Evolutionary conservation across 2,797 vertebrate genomes (phyloP).

Genomic region (Neomorphus geoffroyi): DNA sequence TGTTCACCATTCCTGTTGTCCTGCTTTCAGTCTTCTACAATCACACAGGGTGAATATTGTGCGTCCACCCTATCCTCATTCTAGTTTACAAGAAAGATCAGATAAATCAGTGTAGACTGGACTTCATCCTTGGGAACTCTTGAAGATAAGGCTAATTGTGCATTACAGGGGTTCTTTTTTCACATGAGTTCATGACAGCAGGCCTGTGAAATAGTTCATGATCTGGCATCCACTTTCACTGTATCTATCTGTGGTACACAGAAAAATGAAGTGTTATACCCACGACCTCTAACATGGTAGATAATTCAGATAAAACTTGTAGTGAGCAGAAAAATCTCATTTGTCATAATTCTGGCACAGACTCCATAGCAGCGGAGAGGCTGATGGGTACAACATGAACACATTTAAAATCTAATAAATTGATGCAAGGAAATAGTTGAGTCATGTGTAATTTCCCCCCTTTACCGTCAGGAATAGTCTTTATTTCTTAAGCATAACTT

Average conservation of each 20-base stretch:
- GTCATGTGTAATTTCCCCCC: background rate
- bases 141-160: slow-evolving; percentile 56
- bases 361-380: slow-evolving; percentile 14
- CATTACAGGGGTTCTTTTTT: background rate
- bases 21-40: background rate
- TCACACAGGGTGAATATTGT: background rate
- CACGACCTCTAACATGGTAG: slow-evolving; percentile 63
- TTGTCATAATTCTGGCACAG: slow-evolving; percentile 59
- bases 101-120: slow-evolving; percentile 35
- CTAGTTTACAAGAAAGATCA: slow-evolving; percentile 17
- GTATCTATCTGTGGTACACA: slow-evolving; percentile 17
- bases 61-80: background rate
- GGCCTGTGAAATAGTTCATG: slow-evolving; percentile 53
- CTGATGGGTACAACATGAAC: slow-evolving; percentile 43
- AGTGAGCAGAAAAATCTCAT: slow-evolving; percentile 49
- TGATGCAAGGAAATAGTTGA: slow-evolving; percentile 49
- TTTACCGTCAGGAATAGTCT: background rate
- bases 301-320: slow-evolving; percentile 62
- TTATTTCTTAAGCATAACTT: slow-evolving; percentile 8
- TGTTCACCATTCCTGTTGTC: background rate
- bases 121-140: slow-evolving; percentile 33
- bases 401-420: slow-evolving; percentile 57
- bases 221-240: slow-evolving; percentile 25
- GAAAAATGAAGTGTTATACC: slow-evolving; percentile 66
- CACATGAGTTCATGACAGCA: slow-evolving; percentile 35